Conservation (phyloP, 2,113 vertebrate species). For the Phrynocephalus versicolor region DNA sequence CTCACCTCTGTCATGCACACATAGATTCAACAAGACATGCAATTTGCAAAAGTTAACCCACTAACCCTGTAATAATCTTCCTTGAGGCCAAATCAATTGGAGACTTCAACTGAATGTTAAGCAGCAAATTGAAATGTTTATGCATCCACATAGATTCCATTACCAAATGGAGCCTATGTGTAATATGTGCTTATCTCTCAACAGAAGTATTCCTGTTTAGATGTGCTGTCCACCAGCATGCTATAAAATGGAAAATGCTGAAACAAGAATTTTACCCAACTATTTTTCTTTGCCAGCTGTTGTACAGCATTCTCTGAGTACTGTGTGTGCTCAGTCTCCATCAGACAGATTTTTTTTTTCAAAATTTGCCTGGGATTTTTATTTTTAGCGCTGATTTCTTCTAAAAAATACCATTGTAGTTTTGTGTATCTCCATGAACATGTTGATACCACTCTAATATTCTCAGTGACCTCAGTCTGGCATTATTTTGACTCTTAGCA, state of each 20-base stretch:
- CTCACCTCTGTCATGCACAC: neutral
- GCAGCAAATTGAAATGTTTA: constrained; percentile 4
- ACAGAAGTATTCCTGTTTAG: neutral
- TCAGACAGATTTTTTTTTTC: no score
- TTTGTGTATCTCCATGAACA: neutral
- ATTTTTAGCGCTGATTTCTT: neutral
- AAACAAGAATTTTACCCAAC: neutral
- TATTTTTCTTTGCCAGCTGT: neutral
- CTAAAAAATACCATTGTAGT: neutral
- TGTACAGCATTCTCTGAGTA: neutral
- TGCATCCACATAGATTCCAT: neutral
- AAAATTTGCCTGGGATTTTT: neutral
- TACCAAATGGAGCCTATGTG: neutral
- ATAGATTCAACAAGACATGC: neutral
- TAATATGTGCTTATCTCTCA: neutral
- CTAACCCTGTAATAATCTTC: neutral
- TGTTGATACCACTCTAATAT: no score
- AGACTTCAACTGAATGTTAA: constrained; percentile 1
- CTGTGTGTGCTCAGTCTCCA: neutral
- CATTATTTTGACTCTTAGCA: neutral
- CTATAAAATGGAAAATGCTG: neutral
- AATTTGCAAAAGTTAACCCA: constrained; percentile 10
- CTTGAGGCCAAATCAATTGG: constrained; percentile 13
- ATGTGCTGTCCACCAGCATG: no score
- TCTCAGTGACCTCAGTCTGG: neutral